phyloP scores from a whole-genome alignment of 2,113 vertebrate genomes.

The Hyperopisus bebe region DNA sequence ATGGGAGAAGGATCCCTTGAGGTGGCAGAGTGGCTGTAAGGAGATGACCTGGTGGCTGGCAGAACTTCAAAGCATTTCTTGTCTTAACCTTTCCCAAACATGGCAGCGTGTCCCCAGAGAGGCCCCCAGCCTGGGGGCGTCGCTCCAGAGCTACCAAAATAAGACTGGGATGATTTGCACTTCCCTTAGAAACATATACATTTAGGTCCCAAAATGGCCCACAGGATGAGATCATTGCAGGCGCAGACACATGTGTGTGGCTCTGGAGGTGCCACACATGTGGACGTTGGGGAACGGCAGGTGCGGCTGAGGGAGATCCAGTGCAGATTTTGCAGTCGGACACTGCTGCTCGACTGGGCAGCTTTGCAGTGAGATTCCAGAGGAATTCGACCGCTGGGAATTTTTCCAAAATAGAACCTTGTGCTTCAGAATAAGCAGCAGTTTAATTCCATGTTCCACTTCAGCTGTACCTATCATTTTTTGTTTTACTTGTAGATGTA shows the following conservation, averaged over 20 bases:
- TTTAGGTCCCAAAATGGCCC: conserved; percentile 57
- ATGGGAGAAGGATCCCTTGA: conserved; percentile 30
- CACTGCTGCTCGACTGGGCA: neutral
- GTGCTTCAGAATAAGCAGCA: neutral
- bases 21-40: conserved; percentile 21
- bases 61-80: neutral
- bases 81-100: neutral
- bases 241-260: conserved; percentile 27
- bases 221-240: conserved; percentile 53
- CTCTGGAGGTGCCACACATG: neutral
- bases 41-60: neutral
- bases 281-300: neutral
- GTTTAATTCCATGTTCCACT: neutral
- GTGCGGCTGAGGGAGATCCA: neutral
- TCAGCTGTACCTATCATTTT: neutral
- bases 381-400: neutral
- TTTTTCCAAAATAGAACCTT: neutral
- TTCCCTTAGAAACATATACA: conserved; percentile 36
- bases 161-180: conserved; percentile 11
- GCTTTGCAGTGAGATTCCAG: conserved; percentile 13
- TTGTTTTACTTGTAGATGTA: neutral
- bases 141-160: conserved; percentile 31
- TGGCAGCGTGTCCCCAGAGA: conserved; percentile 6
- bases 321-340: neutral
- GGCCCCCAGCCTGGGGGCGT: neutral